These are phyloP conservation scores for Pandion haliaetus DNA, from an alignment of 2,113 vertebrate genomes.

Conservation along the genomic window DNA sequence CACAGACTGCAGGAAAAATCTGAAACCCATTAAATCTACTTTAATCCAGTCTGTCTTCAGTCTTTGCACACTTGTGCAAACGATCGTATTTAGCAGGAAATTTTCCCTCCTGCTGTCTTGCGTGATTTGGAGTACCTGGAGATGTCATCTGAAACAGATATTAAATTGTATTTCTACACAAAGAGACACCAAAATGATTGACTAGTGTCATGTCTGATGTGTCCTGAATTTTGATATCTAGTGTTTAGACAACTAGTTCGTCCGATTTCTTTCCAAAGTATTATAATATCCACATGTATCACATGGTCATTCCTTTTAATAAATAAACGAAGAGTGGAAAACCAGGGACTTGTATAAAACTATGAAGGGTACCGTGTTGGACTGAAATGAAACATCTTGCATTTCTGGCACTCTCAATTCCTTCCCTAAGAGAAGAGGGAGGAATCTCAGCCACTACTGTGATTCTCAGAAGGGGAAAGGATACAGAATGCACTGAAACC, in stretches of 20 bases:
- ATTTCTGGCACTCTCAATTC: background rate
- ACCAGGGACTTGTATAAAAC: background rate
- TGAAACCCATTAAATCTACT: background rate
- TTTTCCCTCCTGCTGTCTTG: background rate
- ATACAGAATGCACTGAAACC: background rate
- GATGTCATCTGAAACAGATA: background rate
- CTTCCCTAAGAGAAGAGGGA: background rate
- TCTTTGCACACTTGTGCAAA: background rate
- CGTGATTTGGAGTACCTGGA: background rate
- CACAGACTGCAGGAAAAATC: background rate
- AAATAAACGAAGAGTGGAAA: background rate
- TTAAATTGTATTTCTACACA: background rate
- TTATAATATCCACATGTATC: background rate
- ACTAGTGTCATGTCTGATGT: background rate
- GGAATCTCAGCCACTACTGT: background rate
- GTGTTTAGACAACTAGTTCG: background rate
- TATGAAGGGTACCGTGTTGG: background rate
- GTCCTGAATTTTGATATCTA: background rate
- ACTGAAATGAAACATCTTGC: background rate
- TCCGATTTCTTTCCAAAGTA: background rate
- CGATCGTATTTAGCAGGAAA: background rate
- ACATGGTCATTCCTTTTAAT: background rate
- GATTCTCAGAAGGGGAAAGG: background rate
- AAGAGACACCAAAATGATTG: background rate
- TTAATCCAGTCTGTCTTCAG: background rate